phyloP scores from a whole-genome alignment of 2,797 vertebrate species.

The Microcaecilia unicolor region DNA sequence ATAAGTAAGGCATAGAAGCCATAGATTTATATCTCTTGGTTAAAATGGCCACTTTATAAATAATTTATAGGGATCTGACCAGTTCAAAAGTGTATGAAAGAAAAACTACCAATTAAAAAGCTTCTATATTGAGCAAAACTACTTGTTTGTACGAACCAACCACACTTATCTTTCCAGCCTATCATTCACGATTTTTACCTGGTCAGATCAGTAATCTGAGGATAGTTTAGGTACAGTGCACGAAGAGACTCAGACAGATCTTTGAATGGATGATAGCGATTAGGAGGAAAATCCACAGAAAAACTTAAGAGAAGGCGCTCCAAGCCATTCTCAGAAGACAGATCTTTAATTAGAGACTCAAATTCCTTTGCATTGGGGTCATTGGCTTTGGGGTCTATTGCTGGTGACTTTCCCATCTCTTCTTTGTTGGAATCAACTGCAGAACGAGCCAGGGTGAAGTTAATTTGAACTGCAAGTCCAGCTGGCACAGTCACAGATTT shows the following conservation, averaged over 20 bases:
- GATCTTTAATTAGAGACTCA: conserved; percentile 76
- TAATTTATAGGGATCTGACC: too few species aligned
- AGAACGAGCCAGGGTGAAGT: conserved; percentile 72
- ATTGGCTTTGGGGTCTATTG: conserved; percentile 31
- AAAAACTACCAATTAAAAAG: neutral
- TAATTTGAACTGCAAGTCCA: conserved; percentile 61
- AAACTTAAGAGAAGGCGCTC: conserved; percentile 67
- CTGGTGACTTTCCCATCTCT: conserved; percentile 37
- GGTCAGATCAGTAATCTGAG: conserved; percentile 72
- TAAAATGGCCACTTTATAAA: too few species aligned
- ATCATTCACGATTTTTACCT: conserved; percentile 48
- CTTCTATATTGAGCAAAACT: too few species aligned
- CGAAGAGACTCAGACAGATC: conserved; percentile 72
- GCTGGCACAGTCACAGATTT: conserved; percentile 66
- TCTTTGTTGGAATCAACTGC: conserved; percentile 37
- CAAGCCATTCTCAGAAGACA: conserved; percentile 78
- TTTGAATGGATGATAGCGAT: conserved; percentile 75
- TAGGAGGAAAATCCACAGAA: conserved; percentile 59
- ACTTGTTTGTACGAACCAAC: too few species aligned
- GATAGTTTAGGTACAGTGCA: conserved; percentile 83
- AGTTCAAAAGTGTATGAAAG: too few species aligned
- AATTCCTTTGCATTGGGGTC: conserved; percentile 72
- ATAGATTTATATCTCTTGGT: too few species aligned
- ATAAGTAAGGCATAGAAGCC: too few species aligned
- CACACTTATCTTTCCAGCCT: too few species aligned